These are phyloP conservation scores for Acanthurus leucopareius DNA, from an alignment of 2,797 vertebrate species.

Conservation along the genomic window DNA sequence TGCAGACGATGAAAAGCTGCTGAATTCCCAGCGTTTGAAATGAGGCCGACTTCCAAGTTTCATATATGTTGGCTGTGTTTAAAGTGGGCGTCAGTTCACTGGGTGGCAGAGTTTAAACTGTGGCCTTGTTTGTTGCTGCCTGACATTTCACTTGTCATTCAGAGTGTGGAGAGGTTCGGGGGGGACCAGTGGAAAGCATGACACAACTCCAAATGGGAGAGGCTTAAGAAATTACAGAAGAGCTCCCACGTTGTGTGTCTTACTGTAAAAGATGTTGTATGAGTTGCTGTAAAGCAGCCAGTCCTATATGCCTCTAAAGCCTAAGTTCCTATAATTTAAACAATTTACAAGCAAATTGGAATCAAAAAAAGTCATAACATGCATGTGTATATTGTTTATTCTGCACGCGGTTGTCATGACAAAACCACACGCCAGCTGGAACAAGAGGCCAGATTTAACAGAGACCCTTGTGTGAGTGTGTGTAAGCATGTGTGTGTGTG, in stretches of 20 bases:
- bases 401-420: constrained; percentile 52
- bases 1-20: constrained; percentile 34
- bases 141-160: constrained; percentile 49
- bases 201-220: constrained; percentile 50
- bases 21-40: constrained; percentile 46
- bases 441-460: constrained; percentile 61
- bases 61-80: constrained; percentile 54
- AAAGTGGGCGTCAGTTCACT: constrained; percentile 52
- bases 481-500: constrained; percentile 24
- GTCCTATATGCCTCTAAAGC: background rate
- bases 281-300: background rate
- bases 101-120: constrained; percentile 59
- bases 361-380: background rate
- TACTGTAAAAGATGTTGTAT: background rate
- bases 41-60: constrained; percentile 28
- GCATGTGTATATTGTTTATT: constrained; percentile 19
- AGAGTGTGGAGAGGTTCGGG: constrained; percentile 38
- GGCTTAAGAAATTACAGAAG: constrained; percentile 15
- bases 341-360: background rate
- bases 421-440: constrained; percentile 61
- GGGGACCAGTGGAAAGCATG: constrained; percentile 63
- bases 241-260: constrained; percentile 9
- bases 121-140: constrained; percentile 53
- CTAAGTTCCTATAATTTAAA: constrained; percentile 6
- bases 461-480: constrained; percentile 14